These are phyloP conservation scores for Oceanodroma tethys DNA, from an alignment of 2,113 vertebrate species.

Conservation along the genomic window DNA sequence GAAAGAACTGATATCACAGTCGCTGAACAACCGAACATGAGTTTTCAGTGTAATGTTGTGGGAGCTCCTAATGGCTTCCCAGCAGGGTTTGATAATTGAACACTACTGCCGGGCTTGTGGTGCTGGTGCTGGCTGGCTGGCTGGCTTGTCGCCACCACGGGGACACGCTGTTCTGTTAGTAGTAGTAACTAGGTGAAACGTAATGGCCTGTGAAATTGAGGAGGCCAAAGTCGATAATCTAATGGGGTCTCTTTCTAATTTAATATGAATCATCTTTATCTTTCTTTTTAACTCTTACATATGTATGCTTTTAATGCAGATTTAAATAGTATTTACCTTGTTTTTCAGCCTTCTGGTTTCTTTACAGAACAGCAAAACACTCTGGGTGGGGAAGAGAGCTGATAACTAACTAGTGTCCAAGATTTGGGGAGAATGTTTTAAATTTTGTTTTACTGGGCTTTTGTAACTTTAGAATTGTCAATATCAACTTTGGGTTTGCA, in stretches of 20 bases:
- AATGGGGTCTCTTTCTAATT: not conserved
- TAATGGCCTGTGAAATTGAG: not conserved
- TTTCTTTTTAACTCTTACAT: not conserved
- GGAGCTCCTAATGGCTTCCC: not conserved
- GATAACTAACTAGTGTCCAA: not conserved
- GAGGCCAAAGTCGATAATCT: not conserved
- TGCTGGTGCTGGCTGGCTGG: not conserved
- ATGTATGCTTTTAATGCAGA: not conserved
- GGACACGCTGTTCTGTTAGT: not conserved
- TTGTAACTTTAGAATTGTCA: not conserved
- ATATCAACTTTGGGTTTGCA: not conserved
- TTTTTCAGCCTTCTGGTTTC: not conserved
- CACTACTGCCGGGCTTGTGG: not conserved
- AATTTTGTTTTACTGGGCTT: not conserved
- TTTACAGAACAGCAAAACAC: not conserved
- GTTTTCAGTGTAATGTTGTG: not conserved
- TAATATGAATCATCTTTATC: not conserved
- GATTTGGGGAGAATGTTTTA: not conserved
- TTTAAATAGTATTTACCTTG: not conserved
- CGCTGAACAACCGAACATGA: not conserved
- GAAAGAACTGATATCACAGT: not conserved
- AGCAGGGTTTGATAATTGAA: not conserved
- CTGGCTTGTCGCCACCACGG: not conserved
- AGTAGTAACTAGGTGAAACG: not conserved
- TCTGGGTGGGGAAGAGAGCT: not conserved